Evolutionary conservation across 2,888 invertebrate species (phyloP).

Genomic region (Sinodicranocentrus sp.): DNA sequence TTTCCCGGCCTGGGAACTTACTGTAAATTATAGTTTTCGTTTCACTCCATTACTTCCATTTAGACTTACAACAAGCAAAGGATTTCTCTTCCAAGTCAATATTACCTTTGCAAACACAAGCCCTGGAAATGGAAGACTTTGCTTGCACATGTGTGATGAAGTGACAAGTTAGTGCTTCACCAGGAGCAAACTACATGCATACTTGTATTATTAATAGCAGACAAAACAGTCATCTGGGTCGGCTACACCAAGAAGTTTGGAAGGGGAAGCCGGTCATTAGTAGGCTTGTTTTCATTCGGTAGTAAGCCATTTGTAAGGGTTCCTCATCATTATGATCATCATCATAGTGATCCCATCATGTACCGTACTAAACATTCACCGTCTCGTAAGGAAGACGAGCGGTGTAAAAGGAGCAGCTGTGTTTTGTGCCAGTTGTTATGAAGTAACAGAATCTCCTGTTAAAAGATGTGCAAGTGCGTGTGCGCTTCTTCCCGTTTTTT

Average conservation of each 20-base stretch:
- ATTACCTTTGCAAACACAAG: too few species aligned
- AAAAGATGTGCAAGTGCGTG: slow-evolving; percentile 37
- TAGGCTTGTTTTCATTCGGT: slow-evolving; percentile 40
- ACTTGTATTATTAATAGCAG: slow-evolving; percentile 17
- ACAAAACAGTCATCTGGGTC: slow-evolving; percentile 4
- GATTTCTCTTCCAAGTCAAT: too few species aligned
- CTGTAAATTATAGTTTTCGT: too few species aligned
- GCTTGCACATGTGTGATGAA: slow-evolving; percentile 9
- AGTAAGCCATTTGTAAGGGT: slow-evolving; percentile 48
- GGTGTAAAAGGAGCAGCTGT: slow-evolving; percentile 27
- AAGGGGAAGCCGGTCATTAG: slow-evolving; percentile 45
- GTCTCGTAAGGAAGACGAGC: background rate
- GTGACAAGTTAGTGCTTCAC: slow-evolving; percentile 12
- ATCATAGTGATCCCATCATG: slow-evolving; percentile 8
- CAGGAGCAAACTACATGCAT: background rate
- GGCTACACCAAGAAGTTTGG: background rate
- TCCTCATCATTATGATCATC: slow-evolving; percentile 25
- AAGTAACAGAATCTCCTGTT: slow-evolving; percentile 26
- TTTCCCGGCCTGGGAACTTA: too few species aligned
- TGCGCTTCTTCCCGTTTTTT: slow-evolving; percentile 28
- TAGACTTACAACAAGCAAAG: too few species aligned
- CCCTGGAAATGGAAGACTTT: too few species aligned
- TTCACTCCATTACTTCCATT: too few species aligned
- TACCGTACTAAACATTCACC: background rate
- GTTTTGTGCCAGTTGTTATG: slow-evolving; percentile 25